Percentiles rank a stretch among this genome's conserved stretches.
These are phyloP conservation scores for Sphaeridia pumilis DNA, from an alignment of 2,888 invertebrate species.

Conservation along the genomic window DNA sequence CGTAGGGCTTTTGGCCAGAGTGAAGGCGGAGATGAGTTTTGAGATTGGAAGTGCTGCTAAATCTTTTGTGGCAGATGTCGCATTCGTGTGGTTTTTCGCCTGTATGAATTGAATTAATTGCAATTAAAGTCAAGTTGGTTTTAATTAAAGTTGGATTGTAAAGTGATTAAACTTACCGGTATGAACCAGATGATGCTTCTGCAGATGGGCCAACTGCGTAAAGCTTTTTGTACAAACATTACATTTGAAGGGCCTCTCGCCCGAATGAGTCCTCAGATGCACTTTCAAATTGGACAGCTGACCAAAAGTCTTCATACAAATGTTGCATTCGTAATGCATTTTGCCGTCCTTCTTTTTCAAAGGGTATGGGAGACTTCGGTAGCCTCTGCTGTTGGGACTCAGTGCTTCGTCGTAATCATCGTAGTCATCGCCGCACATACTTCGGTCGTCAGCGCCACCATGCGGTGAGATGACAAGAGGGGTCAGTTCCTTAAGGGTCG, in stretches of 20 bases:
- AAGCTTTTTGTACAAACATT: conserved; percentile 94
- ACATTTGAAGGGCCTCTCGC: conserved; percentile 96
- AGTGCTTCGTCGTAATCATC: conserved; percentile 30
- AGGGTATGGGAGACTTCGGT: conserved; percentile 88
- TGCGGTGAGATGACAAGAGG: conserved; percentile 31
- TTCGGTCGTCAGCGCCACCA: conserved; percentile 27
- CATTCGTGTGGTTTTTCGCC: conserved; percentile 97
- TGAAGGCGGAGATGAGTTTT: conserved; percentile 83
- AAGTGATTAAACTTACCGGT: too few species aligned
- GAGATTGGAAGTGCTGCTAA: conserved; percentile 93
- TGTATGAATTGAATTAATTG: too few species aligned
- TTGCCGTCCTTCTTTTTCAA: conserved; percentile 97
- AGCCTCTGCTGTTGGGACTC: conserved; percentile 60
- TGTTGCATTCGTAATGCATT: conserved; percentile 99
- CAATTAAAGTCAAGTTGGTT: too few species aligned
- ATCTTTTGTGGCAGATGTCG: conserved; percentile 93
- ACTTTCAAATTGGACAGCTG: conserved; percentile 94
- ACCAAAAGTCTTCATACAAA: conserved; percentile 95
- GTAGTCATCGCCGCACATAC: conserved; percentile 16
- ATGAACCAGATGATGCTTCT: conserved; percentile 97
- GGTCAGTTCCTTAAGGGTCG: conserved; percentile 30
- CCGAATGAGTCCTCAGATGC: conserved; percentile 93
- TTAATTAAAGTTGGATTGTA: too few species aligned
- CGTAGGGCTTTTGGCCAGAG: conserved; percentile 51
- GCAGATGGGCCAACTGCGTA: conserved; percentile 92